Base-by-base conservation (phyloP, 1,140 invertebrate species). In the Microplitis mediator region DNA sequence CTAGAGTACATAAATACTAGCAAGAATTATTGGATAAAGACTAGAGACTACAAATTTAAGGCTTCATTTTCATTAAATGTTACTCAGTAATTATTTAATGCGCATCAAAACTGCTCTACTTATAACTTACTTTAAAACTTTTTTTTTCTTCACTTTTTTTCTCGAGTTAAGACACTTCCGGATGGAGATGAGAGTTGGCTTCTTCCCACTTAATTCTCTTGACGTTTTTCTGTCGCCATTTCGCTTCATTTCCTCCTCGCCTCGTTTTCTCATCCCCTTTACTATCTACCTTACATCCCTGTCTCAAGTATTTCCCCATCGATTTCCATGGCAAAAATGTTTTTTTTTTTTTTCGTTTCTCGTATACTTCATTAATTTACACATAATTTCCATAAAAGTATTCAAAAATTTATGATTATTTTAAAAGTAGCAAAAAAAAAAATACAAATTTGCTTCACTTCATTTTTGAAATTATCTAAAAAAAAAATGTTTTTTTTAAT, bases 11-110 rank as follows among this genome's bases (percentile, higher is more conserved):
- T 65, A 65, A 65, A 65, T 65, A 65, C 36, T 36, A 36, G 14
- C 35, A 65, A n/a, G 51, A 9, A 16, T 14, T 32, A 65, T 65
- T 16, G 14, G 63, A 65, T 36, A 65, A 39, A 65, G 36, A 35
- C 66, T 14, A 71, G 51, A 64, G 16, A 56, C 14, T 23, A 32
- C 45, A 63, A 61, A 63, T 16, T 11, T 39, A 31, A n/a, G 36
- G 52, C 52, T 65, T 72, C 70, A 62, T 72, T 72, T 72, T 67
- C 71, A 72, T 72, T 72, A 72, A 65, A 11, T 5, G 60, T 34
- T 13, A 11, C 13, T 34, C 36, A 6, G 63, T 66, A 72, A 67
- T 72, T 72, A 72, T 72, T 72, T 72, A 66, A 13, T 52, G 32
- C 50, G 50, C 71, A 64, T 66, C 71, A 67, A 72, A 23, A 23